These are phyloP conservation scores for Drosophila jambulina DNA, from an alignment of 1,140 invertebrate genomes.

Conservation along the genomic window DNA sequence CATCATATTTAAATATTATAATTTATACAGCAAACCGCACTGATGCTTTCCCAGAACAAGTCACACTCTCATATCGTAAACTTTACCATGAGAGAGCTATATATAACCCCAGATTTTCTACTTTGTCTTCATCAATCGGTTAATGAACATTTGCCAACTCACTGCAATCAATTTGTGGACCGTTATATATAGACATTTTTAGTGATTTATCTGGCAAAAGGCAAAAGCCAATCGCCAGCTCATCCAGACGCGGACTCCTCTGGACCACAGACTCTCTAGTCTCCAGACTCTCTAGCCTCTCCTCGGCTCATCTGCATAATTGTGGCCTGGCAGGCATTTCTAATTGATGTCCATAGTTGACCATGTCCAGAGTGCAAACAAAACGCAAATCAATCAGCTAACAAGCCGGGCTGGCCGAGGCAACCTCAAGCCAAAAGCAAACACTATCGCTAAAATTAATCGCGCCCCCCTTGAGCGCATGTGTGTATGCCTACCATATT, in stretches of 20 bases:
- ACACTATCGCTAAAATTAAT: constrained; percentile 79
- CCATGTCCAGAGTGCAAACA: constrained; percentile 73
- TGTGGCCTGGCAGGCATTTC: constrained; percentile 76
- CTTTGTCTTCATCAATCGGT: constrained; percentile 34
- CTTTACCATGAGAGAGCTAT: background rate
- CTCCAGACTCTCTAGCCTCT: constrained; percentile 6
- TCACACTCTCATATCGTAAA: background rate
- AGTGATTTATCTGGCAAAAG: constrained; percentile 44
- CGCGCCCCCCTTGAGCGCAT: constrained; percentile 34
- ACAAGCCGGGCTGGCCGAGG: constrained; percentile 52
- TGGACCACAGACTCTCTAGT: background rate
- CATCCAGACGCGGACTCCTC: constrained; percentile 12
- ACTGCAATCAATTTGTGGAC: constrained; percentile 32
- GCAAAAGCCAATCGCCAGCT: constrained; percentile 40
- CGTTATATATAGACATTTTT: constrained; percentile 52
- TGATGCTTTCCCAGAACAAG: background rate
- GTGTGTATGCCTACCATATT: constrained; percentile 68
- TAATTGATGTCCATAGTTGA: constrained; percentile 75
- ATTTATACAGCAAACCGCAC: background rate
- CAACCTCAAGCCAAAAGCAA: constrained; percentile 72
- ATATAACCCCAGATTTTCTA: constrained; percentile 3
- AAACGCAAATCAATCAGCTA: constrained; percentile 81
- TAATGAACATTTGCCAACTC: constrained; percentile 37
- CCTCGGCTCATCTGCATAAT: constrained; percentile 69
- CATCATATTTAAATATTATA: background rate